phyloP scores from a whole-genome alignment of 2,797 vertebrate species.

The Hirundo rustica region DNA sequence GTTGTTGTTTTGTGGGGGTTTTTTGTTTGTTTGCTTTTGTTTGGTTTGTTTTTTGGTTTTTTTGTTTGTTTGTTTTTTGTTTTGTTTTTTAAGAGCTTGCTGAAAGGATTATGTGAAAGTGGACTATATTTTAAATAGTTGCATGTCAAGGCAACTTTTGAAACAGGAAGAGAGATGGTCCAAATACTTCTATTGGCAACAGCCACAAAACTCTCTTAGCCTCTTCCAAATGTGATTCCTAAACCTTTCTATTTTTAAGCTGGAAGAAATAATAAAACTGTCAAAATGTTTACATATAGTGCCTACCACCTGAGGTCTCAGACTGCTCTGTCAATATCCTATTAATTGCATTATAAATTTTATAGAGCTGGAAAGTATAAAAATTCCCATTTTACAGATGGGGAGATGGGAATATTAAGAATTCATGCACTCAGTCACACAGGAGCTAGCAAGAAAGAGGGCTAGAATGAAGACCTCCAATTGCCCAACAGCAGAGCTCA shows the following conservation, averaged over 20 bases:
- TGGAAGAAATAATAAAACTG: constrained; percentile 49
- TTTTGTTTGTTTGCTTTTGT: too few species aligned
- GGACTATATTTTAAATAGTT: neutral
- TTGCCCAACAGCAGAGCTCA: constrained; percentile 52
- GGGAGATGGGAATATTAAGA: constrained; percentile 62
- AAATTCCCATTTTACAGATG: constrained; percentile 59
- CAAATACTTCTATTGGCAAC: neutral
- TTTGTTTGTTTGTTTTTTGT: too few species aligned
- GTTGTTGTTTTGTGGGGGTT: too few species aligned
- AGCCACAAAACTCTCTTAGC: neutral
- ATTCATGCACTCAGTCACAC: constrained; percentile 53
- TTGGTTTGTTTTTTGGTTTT: too few species aligned
- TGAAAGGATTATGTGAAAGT: neutral
- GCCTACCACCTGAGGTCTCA: constrained; percentile 53
- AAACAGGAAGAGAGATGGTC: neutral
- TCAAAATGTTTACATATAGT: constrained; percentile 57
- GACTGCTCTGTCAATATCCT: constrained; percentile 56
- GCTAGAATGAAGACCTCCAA: constrained; percentile 35
- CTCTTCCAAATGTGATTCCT: neutral
- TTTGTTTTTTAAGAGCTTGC: neutral
- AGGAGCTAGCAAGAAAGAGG: constrained; percentile 27
- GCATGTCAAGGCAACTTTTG: neutral
- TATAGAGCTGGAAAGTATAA: constrained; percentile 56
- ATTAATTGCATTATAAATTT: constrained; percentile 70
- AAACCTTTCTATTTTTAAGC: constrained; percentile 27